Conservation (phyloP, 2,888 invertebrate genomes). For the Hypomecis punctinalis region DNA sequence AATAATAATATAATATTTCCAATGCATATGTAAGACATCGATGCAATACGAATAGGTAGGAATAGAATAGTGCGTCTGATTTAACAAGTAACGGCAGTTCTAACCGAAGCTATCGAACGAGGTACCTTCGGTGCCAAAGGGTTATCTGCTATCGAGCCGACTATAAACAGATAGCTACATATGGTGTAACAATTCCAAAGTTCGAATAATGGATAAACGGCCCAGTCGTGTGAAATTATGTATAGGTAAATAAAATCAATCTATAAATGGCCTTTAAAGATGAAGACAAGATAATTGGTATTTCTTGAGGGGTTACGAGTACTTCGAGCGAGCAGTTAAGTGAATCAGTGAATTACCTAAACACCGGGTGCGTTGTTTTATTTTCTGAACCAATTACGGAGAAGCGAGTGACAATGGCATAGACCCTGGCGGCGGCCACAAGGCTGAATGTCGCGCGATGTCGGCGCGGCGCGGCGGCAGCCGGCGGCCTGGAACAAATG, state of each 20-base stretch:
- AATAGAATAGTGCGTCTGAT: slow-evolving; percentile 72
- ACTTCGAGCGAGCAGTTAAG: slow-evolving; percentile 33
- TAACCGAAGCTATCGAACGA: slow-evolving; percentile 70
- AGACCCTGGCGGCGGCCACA: slow-evolving; percentile 65
- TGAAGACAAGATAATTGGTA: slow-evolving; percentile 18
- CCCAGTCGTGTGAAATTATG: slow-evolving; percentile 35
- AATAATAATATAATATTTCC: too few relatives aligned
- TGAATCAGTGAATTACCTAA: slow-evolving; percentile 41
- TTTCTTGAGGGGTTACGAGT: slow-evolving; percentile 20
- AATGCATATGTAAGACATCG: too few relatives aligned
- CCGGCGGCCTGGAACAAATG: slow-evolving; percentile 69
- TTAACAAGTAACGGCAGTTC: slow-evolving; percentile 77
- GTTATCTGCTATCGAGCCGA: slow-evolving; percentile 76
- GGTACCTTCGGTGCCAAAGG: slow-evolving; percentile 68
- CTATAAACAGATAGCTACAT: slow-evolving; percentile 55
- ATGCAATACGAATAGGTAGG: slow-evolving; percentile 50
- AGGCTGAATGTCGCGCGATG: slow-evolving; percentile 68
- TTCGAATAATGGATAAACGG: slow-evolving; percentile 35
- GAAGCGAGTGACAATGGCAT: slow-evolving; percentile 66
- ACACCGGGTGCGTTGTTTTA: slow-evolving; percentile 42
- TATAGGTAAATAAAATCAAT: slow-evolving; percentile 28
- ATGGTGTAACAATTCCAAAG: slow-evolving; percentile 50
- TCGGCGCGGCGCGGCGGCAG: slow-evolving; percentile 48
- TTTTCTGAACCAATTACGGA: slow-evolving; percentile 50
- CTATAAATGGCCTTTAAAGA: slow-evolving; percentile 18